phyloP scores from a whole-genome alignment of 1,140 invertebrate species.

The Ruditapes philippinarum region DNA sequence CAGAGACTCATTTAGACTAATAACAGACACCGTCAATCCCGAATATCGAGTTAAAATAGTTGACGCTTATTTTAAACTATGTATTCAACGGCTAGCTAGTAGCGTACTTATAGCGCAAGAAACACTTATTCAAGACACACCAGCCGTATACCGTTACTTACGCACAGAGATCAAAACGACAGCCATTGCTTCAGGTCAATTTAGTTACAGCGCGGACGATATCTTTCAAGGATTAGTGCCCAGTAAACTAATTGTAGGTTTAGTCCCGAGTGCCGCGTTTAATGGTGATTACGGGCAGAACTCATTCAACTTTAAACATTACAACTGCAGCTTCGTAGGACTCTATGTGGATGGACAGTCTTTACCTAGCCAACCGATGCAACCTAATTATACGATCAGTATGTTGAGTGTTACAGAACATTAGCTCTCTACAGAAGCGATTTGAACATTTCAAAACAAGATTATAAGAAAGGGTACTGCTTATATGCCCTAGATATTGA shows the following conservation, averaged over 20 bases:
- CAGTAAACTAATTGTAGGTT: slow-evolving; percentile 46
- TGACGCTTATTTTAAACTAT: slow-evolving; percentile 57
- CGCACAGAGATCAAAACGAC: slow-evolving; percentile 51
- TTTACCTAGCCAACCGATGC: background rate
- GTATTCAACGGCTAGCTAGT: slow-evolving; percentile 12
- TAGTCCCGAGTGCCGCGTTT: background rate
- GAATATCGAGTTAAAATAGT: slow-evolving; percentile 61
- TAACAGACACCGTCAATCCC: background rate
- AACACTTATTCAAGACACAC: slow-evolving; percentile 4
- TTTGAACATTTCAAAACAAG: background rate
- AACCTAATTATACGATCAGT: background rate
- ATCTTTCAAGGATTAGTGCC: slow-evolving; percentile 59
- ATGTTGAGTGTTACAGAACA: slow-evolving; percentile 12
- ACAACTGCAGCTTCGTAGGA: background rate
- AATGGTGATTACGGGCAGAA: slow-evolving; percentile 35
- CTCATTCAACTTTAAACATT: slow-evolving; percentile 23
- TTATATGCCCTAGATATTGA: slow-evolving; percentile 3
- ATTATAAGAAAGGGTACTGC: slow-evolving; percentile 17
- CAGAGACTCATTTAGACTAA: background rate
- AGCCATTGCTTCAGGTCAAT: slow-evolving; percentile 48
- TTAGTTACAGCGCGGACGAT: slow-evolving; percentile 51
- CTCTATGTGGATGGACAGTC: slow-evolving; percentile 42
- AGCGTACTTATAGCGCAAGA: slow-evolving; percentile 41
- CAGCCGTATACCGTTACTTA: slow-evolving; percentile 47
- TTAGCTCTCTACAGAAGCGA: background rate